Base-by-base conservation (phyloP, 2,113 vertebrate species). In the Eulacestoma nigropectus region DNA sequence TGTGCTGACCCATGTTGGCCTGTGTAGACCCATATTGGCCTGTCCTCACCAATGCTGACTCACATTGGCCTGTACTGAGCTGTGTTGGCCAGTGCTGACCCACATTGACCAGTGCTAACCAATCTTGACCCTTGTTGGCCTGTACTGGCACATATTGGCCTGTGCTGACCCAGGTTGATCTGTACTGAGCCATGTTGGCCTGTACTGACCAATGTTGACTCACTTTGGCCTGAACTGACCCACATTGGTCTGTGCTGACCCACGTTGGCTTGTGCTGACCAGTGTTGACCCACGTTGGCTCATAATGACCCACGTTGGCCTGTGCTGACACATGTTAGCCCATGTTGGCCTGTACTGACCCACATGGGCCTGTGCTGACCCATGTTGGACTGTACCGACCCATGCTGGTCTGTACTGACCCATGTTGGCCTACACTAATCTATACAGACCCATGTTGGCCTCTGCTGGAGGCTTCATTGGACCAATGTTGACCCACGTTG, bases 131-230 rank as follows among this genome's bases (percentile, higher is more conserved):
- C 1, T 0, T 10, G 49, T 6, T 11, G 42, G 22, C 13, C 20
- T 27, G 11, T 37, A 7, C 8, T 17, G 26, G 6, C 20, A 35
- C 41, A 41, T 13, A 14, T 47, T 8, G 19, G 7, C 21, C 56
- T 57, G 13, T 3, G 1, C 11, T 25, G 26, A 20, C 13, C 41
- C 1, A 0, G 10, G 49, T 6, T 11, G 13, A 14, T 13, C 50
- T 6, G 1, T 1, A 1, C 5, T 17, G 41, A 35, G 5, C n/a
- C 1, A 0, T 4, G 2, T 25, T 13, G 8, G 11, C 23, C 22
- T 23, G 4, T 7, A 1, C 9, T 30, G 32, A 16, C 16, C 39
- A 1, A 0, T 12, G 21, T 6, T 10, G 12, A 46, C 46, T 11
- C 20, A 46, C 46, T 10, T 46, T 46, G 46, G 19, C 15, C 57